Evolutionary conservation across 2,797 vertebrate species (phyloP).

Genomic region (Muscicapa striata): DNA sequence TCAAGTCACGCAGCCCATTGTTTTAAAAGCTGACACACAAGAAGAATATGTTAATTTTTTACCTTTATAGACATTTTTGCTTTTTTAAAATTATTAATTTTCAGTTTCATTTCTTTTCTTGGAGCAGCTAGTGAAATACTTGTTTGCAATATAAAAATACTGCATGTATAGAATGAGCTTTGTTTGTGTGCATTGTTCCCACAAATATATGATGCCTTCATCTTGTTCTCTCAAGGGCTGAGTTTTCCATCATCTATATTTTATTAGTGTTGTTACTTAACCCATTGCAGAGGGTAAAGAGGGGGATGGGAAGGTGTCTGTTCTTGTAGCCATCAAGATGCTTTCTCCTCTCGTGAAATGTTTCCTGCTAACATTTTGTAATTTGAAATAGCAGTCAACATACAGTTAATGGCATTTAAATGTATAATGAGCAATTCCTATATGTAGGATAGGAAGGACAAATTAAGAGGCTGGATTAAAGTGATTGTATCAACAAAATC

Average conservation of each 20-base stretch:
- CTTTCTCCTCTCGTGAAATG: not conserved
- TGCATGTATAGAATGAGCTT: not conserved
- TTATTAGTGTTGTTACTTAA: conserved; percentile 63
- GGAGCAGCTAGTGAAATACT: not conserved
- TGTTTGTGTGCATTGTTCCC: not conserved
- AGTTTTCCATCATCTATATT: conserved; percentile 74
- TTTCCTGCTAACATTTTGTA: not conserved
- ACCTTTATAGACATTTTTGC: not conserved
- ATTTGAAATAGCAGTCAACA: conserved; percentile 19
- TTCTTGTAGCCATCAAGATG: not conserved
- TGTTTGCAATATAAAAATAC: not conserved
- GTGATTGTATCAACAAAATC: not conserved
- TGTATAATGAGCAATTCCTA: not conserved
- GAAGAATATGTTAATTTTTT: not conserved
- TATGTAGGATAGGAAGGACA: not conserved
- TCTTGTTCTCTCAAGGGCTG: conserved; percentile 29
- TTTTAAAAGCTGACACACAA: not conserved
- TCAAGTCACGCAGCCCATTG: not conserved
- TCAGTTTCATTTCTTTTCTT: not conserved
- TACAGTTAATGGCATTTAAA: conserved; percentile 22
- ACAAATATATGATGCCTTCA: not conserved
- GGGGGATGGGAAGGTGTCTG: not conserved
- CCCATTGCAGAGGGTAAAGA: not conserved
- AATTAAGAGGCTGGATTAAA: not conserved
- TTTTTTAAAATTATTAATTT: not conserved